phyloP scores from a whole-genome alignment of 2,797 vertebrate genomes.

The Acropternis orthonyx region DNA sequence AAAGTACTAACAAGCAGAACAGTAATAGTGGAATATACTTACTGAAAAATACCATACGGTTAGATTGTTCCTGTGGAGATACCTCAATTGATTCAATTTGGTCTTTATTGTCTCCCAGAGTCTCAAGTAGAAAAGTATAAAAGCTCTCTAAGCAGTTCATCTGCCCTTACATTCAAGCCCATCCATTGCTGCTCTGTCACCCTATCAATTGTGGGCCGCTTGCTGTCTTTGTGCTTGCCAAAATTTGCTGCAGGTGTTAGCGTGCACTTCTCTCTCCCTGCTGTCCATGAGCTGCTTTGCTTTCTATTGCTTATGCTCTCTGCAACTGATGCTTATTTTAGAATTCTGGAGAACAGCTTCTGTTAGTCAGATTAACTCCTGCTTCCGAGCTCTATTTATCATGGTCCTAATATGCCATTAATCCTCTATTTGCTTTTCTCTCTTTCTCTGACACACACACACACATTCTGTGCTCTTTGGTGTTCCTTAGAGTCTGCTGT shows the following conservation, averaged over 20 bases:
- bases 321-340: constrained; percentile 21
- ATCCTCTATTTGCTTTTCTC: neutral
- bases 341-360: constrained; percentile 5
- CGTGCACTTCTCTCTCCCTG: neutral
- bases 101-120: neutral
- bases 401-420: neutral
- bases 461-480: neutral
- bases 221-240: neutral
- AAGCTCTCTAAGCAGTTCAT: neutral
- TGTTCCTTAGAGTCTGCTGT: neutral
- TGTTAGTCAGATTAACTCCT: constrained; percentile 12
- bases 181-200: neutral
- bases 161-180: neutral
- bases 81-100: neutral
- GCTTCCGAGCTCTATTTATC: neutral
- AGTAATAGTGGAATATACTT: neutral
- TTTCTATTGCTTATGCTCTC: constrained; percentile 17
- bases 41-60: neutral
- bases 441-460: neutral
- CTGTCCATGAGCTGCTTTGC: constrained; percentile 9
- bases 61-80: neutral
- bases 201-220: neutral
- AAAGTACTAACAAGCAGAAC: neutral
- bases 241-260: neutral
- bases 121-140: neutral